phyloP scores from a whole-genome alignment of 2,797 vertebrate species.

The Tiaroga cobitis region DNA sequence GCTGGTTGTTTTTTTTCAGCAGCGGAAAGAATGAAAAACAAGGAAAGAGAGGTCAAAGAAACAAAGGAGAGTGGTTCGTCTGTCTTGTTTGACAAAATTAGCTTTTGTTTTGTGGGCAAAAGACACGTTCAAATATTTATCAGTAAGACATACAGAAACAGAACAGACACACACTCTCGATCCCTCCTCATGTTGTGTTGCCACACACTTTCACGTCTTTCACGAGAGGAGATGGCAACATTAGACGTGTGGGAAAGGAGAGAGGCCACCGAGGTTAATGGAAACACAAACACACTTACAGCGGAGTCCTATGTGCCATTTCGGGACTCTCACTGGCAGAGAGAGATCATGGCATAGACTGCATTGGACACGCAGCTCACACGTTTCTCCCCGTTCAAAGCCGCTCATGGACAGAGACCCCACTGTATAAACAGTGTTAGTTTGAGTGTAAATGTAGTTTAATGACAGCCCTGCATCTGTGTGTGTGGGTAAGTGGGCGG shows the following conservation, averaged over 20 bases:
- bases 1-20: not conserved
- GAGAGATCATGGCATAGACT: not conserved
- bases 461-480: conserved; percentile 27
- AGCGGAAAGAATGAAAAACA: not conserved
- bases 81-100: conserved; percentile 42
- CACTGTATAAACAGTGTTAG: conserved; percentile 33
- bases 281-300: conserved; percentile 52
- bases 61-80: not conserved
- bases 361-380: not conserved
- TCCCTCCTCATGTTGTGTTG: conserved; percentile 16
- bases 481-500: conserved; percentile 26
- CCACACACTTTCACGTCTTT: conserved; percentile 35
- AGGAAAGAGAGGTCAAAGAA: conserved; percentile 15
- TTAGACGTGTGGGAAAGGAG: conserved; percentile 57
- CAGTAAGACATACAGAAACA: conserved; percentile 44
- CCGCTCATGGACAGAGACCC: not conserved
- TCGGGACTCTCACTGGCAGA: not conserved
- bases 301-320: conserved; percentile 26
- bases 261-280: conserved; percentile 53
- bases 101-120: conserved; percentile 39
- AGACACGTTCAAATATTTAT: conserved; percentile 58
- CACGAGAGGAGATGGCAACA: conserved; percentile 43
- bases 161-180: conserved; percentile 36
- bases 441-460: conserved; percentile 35
- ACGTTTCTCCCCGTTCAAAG: not conserved